Percentiles rank a stretch among this genome's conserved stretches.
Conservation (phyloP, 23 tunicate species). For the Oikopleura dioica region DNA sequence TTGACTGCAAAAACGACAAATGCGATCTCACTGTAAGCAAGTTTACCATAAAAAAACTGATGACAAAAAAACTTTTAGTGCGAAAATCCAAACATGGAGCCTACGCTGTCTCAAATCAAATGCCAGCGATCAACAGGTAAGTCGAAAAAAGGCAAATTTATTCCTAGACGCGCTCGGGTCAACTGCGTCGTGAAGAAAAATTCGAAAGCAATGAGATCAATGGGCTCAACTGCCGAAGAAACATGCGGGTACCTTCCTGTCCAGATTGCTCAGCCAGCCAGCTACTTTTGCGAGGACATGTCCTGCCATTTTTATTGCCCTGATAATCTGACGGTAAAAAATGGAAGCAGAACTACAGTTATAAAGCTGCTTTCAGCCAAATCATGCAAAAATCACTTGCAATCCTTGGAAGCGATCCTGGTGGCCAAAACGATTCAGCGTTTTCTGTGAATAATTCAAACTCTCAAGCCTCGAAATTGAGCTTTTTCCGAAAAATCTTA, state of each 20-base stretch:
- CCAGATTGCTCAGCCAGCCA: background rate
- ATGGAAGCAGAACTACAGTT: too few species aligned
- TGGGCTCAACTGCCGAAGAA: background rate
- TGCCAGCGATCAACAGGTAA: background rate
- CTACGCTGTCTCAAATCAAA: background rate
- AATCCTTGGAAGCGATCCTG: slow-evolving; percentile 3
- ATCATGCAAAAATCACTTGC: background rate
- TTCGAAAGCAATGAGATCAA: background rate
- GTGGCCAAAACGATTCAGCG: slow-evolving; percentile 1
- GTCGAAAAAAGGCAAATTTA: background rate
- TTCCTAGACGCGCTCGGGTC: background rate
- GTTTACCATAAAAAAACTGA: background rate
- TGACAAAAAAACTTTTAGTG: too few species aligned
- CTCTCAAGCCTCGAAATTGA: too few species aligned
- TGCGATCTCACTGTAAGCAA: background rate
- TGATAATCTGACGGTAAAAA: too few species aligned
- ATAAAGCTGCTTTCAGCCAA: too few species aligned
- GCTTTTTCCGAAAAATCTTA: too few species aligned
- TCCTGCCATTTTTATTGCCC: too few species aligned
- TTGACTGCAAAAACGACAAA: background rate
- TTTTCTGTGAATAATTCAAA: slow-evolving; percentile 1
- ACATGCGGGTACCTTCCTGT: slow-evolving; percentile 4
- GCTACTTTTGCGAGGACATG: background rate
- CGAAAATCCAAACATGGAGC: background rate
- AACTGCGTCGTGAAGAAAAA: background rate